Conservation (phyloP, 1,140 invertebrate genomes). For the Phocides pigmalion region DNA sequence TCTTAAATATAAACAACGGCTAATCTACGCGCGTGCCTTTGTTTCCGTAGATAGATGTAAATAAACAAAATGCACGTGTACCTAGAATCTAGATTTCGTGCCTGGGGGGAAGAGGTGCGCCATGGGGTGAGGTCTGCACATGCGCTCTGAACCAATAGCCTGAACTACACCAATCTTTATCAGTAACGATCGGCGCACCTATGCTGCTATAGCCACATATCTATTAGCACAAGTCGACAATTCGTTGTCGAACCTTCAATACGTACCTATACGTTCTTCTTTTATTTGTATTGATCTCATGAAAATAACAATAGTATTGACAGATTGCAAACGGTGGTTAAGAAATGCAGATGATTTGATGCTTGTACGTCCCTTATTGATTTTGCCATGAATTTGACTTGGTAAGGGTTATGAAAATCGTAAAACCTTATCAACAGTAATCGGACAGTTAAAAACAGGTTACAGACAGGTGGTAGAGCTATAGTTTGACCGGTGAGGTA, state of each 20-base stretch:
- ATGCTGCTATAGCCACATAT: neutral
- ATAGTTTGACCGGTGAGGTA: no score
- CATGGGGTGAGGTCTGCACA: neutral
- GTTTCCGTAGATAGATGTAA: neutral
- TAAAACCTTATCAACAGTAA: no score
- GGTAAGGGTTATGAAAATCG: no score
- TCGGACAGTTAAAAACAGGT: no score
- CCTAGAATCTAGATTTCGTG: neutral
- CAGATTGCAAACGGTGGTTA: no score
- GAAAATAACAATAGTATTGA: no score
- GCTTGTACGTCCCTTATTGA: no score
- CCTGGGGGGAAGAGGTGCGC: neutral
- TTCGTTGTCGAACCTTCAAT: neutral
- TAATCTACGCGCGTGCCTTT: neutral
- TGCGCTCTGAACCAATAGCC: constrained; percentile 3
- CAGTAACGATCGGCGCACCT: constrained; percentile 11
- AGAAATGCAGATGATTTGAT: no score
- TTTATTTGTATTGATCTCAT: no score
- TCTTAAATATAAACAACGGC: neutral
- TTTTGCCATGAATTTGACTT: no score
- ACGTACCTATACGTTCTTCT: no score
- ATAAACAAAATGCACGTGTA: neutral
- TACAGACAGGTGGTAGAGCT: no score
- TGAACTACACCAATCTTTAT: constrained; percentile 7
- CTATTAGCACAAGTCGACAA: neutral